A percentile compares a stretch with the other conserved stretches of the same genome.
Evolutionary conservation across 2,888 invertebrate genomes (phyloP).

Genomic region (Artemia sinica): DNA sequence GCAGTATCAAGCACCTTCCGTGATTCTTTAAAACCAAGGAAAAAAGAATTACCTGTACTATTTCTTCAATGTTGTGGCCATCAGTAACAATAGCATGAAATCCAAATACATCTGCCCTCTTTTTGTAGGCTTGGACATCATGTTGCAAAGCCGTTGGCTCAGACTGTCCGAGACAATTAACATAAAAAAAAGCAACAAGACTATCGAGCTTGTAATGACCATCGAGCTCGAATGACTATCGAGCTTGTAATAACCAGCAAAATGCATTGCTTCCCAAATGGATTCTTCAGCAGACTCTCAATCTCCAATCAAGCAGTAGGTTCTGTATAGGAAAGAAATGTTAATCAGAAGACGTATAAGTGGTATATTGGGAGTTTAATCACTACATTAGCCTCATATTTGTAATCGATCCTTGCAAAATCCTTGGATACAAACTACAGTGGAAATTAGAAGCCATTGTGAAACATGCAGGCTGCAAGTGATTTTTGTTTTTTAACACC

Average conservation of each 20-base stretch:
- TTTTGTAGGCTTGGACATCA: conserved; percentile 67
- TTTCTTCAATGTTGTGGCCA: conserved; percentile 82
- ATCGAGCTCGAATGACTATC: no score
- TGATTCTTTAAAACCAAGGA: neutral
- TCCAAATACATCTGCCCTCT: conserved; percentile 73
- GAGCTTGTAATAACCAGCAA: conserved; percentile 44
- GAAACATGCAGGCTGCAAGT: no score
- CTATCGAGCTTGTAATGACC: conserved; percentile 81
- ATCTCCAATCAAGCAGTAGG: conserved; percentile 88
- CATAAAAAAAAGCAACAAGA: conserved; percentile 86
- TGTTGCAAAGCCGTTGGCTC: conserved; percentile 87
- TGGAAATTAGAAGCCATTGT: no score
- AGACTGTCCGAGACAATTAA: conserved; percentile 93
- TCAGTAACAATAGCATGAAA: conserved; percentile 79
- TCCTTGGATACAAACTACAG: no score
- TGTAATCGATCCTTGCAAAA: no score
- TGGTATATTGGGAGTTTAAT: no score
- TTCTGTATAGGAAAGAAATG: conserved; percentile 41
- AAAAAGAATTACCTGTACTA: conserved; percentile 45
- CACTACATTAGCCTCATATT: no score
- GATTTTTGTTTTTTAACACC: no score
- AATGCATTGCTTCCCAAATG: conserved; percentile 90
- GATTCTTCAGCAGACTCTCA: conserved; percentile 98
- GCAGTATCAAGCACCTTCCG: no score
- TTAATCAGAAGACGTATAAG: neutral